Evolutionary conservation across 2,797 vertebrate genomes (phyloP), one percentile per base, ranked within the genome.

Genomic region (Poeciliopsis paucimaculata): DNA sequence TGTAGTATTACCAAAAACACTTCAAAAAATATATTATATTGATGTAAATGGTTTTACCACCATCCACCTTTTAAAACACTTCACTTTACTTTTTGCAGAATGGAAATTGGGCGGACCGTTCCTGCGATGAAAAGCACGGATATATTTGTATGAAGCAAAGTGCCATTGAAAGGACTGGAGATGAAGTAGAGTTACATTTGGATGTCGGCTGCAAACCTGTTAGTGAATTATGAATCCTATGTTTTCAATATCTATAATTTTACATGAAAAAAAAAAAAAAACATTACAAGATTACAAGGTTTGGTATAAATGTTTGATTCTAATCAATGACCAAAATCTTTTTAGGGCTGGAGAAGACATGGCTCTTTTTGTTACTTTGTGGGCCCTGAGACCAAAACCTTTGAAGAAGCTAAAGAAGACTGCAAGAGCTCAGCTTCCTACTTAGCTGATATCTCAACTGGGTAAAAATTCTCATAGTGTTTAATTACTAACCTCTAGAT

Each of bases 131-230:
- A 41, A 94, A 94, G 80, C 94, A 95, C 68, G 96, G 95, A 68
- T 99, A 94, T 76, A 95, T 99, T 84, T 99, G 98, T 88, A 98
- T 98, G 94, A 97, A 94, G 82, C 96, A 95, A 86, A 95, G 96
- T 26, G 72, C 91, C 77, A 76, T 89, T 43, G 88, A 94, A 46
- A 81, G 81, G 66, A 79, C 88, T 0, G 87, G 88, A 80, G 83
- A 85, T 16, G 90, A 94, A 75, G 82, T 92, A 77, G 23, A 86
- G 3, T 2, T 26, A 26, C 51, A 26, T 10, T 53, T 86, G 57
- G 93, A 96, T 10, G 13, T 80, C 53, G 98, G 98, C 81, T 99
- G 98, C 90, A 94, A 87, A 90, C 90, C 89, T 75, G 98, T 99
- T 90, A 95, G 97, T 96, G 28, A 75, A 77, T 49, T 4, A 20